Base-by-base conservation (phyloP, 2,888 invertebrate species). In the Metopia argyrocephala region DNA sequence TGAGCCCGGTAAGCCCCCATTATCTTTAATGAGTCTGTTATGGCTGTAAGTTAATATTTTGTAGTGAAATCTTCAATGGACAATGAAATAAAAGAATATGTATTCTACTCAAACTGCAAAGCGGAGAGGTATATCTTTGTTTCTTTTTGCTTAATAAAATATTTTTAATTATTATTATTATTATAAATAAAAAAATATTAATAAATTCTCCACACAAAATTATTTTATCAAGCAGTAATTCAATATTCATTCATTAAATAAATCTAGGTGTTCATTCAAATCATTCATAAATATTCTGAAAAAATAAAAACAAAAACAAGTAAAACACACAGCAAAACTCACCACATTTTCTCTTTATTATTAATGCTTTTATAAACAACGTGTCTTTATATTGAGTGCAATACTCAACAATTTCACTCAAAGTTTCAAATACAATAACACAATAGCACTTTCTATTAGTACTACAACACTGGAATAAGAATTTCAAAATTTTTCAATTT, bases 1-100 rank as follows among this genome's bases (percentile, higher is more conserved):
- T 23, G 94, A 94, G 86, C 92, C 93, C 38, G 94, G 94, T 6
- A 93, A 93, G 93, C 94, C 94, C n/a, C 92, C 93, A 75, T 89
- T 90, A 18, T 83, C 86, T 0, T 20, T 90, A 3, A 68, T 90
- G 73, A 90, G 89, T 76, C 84, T 90, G 5, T 82, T 90, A 54
- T 90, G 90, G 90, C 90, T 90, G 66, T 90, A 89, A 83, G 50
- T n/a, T n/a, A n/a, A n/a, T n/a, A n/a, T n/a, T n/a, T n/a, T n/a
- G n/a, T n/a, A n/a, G n/a, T n/a, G n/a, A n/a, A n/a, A n/a, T n/a
- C n/a, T n/a, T n/a, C n/a, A n/a, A n/a, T n/a, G n/a, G n/a, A n/a
- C n/a, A n/a, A n/a, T n/a, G n/a, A n/a, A n/a, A n/a, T n/a, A n/a
- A n/a, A n/a, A n/a, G n/a, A n/a, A n/a, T n/a, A n/a, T n/a, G n/a